These are phyloP conservation scores for Benitochromis conjunctus DNA, from an alignment of 2,113 vertebrate genomes.

Conservation along the genomic window DNA sequence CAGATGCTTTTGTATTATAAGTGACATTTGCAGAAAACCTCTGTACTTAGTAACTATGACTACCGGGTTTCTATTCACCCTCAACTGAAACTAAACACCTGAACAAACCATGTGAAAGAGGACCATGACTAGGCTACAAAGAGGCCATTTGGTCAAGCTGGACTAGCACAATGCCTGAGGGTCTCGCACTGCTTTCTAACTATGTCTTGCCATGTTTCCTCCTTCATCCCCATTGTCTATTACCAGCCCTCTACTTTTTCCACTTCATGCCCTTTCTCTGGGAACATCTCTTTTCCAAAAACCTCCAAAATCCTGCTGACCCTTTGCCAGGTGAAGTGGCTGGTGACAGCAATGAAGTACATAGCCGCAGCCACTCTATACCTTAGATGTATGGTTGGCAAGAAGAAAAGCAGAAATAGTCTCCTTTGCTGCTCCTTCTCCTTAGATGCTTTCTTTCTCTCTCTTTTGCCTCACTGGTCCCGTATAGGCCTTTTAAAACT, in stretches of 20 bases:
- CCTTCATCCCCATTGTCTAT: slow-evolving; percentile 2
- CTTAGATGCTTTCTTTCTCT: not conserved
- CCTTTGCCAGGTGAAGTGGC: slow-evolving; percentile 6
- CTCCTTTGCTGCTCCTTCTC: slow-evolving; percentile 17
- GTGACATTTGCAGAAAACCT: slow-evolving; percentile 8
- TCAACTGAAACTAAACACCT: slow-evolving; percentile 63
- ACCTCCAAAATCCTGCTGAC: not conserved
- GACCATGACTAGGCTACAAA: slow-evolving; percentile 38
- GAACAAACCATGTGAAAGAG: slow-evolving; percentile 20
- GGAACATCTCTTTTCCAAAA: slow-evolving; percentile 3
- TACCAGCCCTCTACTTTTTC: not conserved
- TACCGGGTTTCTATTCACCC: slow-evolving; percentile 24
- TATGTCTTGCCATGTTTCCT: slow-evolving; percentile 21
- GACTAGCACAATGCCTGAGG: slow-evolving; percentile 21
- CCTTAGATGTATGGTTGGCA: not conserved
- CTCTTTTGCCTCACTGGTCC: not conserved
- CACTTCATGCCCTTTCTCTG: not conserved
- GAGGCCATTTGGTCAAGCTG: slow-evolving; percentile 47
- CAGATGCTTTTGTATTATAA: slow-evolving; percentile 20
- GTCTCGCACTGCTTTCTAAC: slow-evolving; percentile 7
- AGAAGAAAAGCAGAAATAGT: not conserved
- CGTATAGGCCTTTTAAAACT: slow-evolving; percentile 39
- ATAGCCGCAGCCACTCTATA: not conserved
- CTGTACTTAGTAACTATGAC: slow-evolving; percentile 38
- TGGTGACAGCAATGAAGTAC: slow-evolving; percentile 9